Evolutionary conservation across 2,888 invertebrate genomes (phyloP).

Genomic region (Campoplex capitator): DNA sequence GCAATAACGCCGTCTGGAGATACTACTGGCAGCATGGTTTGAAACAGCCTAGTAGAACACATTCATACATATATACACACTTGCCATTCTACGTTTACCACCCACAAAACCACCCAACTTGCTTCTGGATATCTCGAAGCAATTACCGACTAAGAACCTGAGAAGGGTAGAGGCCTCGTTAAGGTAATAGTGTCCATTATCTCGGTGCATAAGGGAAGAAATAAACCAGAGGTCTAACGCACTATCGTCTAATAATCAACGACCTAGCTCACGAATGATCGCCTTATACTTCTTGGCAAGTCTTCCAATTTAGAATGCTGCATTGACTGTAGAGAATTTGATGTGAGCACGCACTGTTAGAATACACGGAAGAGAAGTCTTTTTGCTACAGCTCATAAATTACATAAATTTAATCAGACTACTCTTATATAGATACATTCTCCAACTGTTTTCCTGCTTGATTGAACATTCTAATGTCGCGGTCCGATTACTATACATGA

Average conservation of each 20-base stretch:
- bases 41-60: slow-evolving; percentile 60
- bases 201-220: slow-evolving; percentile 81
- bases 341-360: background rate
- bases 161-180: slow-evolving; percentile 77
- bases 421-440: background rate
- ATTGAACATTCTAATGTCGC: slow-evolving; percentile 19
- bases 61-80: slow-evolving; percentile 44
- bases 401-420: background rate
- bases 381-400: background rate
- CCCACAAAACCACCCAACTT: slow-evolving; percentile 65
- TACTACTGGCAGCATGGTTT: slow-evolving; percentile 53
- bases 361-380: background rate
- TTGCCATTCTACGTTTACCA: slow-evolving; percentile 51
- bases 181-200: slow-evolving; percentile 84
- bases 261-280: slow-evolving; percentile 69
- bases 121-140: slow-evolving; percentile 82
- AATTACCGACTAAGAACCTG: slow-evolving; percentile 83
- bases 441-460: background rate
- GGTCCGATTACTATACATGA: slow-evolving; percentile 17
- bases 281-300: slow-evolving; percentile 50
- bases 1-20: slow-evolving; percentile 81
- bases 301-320: background rate
- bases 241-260: slow-evolving; percentile 77
- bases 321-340: background rate
- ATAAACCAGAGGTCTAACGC: slow-evolving; percentile 79